Evolutionary conservation across 2,113 vertebrate genomes (phyloP), one percentile per base, ranked within the genome.

Genomic region (Oxyura jamaicensis): DNA sequence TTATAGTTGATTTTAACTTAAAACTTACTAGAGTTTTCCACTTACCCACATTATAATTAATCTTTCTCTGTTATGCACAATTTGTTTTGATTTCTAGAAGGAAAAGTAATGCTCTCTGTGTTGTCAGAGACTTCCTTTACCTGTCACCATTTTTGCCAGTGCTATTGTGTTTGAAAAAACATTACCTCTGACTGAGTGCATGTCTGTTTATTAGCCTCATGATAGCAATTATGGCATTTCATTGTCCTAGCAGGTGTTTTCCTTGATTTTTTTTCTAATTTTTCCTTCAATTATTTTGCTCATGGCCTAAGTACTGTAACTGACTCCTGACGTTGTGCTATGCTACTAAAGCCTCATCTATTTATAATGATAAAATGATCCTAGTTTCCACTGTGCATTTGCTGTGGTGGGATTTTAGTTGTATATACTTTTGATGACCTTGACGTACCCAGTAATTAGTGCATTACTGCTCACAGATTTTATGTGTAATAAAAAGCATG

Each of bases 261-360:
- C 13, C 56, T 69, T 83, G 26, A 36, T 2, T 55, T 85, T 85
- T 82, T 84, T 56, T 29, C 5, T 39, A 2, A 2, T 72, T 85
- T 77, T 90, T 58, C 29, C 13, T 60, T 73, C 26, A 29, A 2
- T 59, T 90, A 29, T 73, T 90, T 83, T 77, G 13, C 19, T 39
- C n/a, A 33, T 44, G 18, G 26, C 39, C 35, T 44, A 68, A 52
- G 60, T 82, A 59, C 20, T 41, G 3, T 2, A 0, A 0, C 11
- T 41, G 41, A 58, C 63, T 78, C 11, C 8, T 33, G 15, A n/a
- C 56, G 13, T 31, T 77, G 0, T 67, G 19, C 48, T 65, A 19
- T 7, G 3, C 41, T 79, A 8, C n/a, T 13, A 2, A 65, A 50
- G 8, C 66, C 52, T 50, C 25, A 4, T 6, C 67, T 79, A 29